Evolutionary conservation across 1,140 invertebrate genomes (phyloP).

Genomic region (Plectrocnemia conspersa): DNA sequence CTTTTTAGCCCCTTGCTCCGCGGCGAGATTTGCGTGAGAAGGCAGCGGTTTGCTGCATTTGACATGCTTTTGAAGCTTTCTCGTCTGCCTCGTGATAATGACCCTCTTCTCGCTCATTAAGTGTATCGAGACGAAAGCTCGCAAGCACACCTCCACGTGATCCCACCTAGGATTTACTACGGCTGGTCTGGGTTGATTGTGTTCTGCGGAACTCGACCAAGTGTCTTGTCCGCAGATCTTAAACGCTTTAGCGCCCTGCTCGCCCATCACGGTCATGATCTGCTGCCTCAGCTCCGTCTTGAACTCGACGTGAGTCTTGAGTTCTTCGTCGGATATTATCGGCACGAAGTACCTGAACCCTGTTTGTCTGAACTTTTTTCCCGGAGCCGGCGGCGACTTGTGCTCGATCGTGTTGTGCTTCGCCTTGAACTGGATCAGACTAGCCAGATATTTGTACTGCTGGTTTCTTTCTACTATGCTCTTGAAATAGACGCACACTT

Average conservation of each 20-base stretch:
- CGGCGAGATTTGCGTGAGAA: constrained; percentile 12
- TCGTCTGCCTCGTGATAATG: constrained; percentile 29
- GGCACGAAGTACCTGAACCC: constrained; percentile 38
- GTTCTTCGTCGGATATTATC: constrained; percentile 25
- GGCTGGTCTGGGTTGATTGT: background rate
- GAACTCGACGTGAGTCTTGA: constrained; percentile 18
- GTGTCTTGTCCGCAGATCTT: constrained; percentile 17
- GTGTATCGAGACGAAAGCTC: constrained; percentile 30
- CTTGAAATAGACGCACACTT: constrained; percentile 49
- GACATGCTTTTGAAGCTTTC: constrained; percentile 24
- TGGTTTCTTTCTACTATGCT: constrained; percentile 48
- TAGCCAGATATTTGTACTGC: constrained; percentile 41
- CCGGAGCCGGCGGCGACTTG: constrained; percentile 37
- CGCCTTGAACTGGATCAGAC: constrained; percentile 25
- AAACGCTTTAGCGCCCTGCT: background rate
- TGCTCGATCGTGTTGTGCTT: constrained; percentile 42
- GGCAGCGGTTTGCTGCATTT: constrained; percentile 30
- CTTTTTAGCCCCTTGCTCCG: background rate
- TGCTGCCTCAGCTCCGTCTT: constrained; percentile 11
- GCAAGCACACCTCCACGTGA: constrained; percentile 31
- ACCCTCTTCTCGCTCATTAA: constrained; percentile 34
- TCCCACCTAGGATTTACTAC: constrained; percentile 21
- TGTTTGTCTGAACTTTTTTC: constrained; percentile 37
- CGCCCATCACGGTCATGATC: background rate
- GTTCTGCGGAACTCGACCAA: background rate